Base-by-base conservation (phyloP, 2,113 vertebrate species). In the Seriola dumerili region DNA sequence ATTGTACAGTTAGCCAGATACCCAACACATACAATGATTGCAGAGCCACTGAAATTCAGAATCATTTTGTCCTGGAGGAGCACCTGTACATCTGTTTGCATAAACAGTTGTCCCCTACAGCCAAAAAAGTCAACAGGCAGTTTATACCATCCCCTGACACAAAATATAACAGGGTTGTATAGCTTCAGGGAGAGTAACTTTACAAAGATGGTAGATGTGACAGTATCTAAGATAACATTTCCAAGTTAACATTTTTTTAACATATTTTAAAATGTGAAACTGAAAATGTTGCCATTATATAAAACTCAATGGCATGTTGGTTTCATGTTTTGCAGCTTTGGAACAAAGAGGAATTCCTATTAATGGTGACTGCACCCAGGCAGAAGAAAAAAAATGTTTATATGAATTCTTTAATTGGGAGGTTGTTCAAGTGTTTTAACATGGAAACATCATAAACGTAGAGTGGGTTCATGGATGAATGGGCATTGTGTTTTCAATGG, bases 401-500 rank as follows among this genome's bases (percentile, higher is more conserved):
- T 10, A 32, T 54, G 7, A 55, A 58, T 76, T 69, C 9, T 76
- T 80, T 54, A 42, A 70, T 72, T 73, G 29, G 44, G 32, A 76
- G 19, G 58, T 75, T 82, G 62, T 64, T 52, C 4, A 67, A 81
- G 32, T 81, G 36, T 78, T 84, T 84, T 17, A 50, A 76, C 62
- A 85, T 89, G 68, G 42, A 87, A 89, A 78, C 55, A 84, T 81
- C 25, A 59, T 63, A 75, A 81, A 82, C 52, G 40, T 76, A 68
- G 79, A 81, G 40, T 69, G 54, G 72, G 32, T 82, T 73, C 32
- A 68, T 54, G 67, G 73, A 90, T 88, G 46, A 80, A 87, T 90
- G 81, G 65, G 10, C 72, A 23, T 23, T 86, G 59, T 69, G 57
- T 85, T 90, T 90, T 81, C 85, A 81, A 58, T 85, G 67, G 87